phyloP scores from a whole-genome alignment of 2,888 invertebrate genomes.

The Catocala fraxini region DNA sequence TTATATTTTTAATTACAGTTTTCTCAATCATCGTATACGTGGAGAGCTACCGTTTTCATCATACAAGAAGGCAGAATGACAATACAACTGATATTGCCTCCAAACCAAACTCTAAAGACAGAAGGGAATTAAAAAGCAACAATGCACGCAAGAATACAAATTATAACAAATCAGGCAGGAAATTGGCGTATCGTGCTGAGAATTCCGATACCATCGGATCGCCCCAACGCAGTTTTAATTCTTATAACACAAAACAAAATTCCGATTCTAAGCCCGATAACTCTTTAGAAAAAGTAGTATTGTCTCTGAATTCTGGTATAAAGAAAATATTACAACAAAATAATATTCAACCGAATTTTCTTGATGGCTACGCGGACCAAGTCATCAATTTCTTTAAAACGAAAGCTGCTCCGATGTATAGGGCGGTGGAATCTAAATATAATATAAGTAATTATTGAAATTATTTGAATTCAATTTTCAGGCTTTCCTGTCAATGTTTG shows the following conservation, averaged over 20 bases:
- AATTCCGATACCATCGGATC: too few species aligned
- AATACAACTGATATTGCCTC: too few species aligned
- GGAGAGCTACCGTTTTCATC: neutral
- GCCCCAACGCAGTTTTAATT: too few species aligned
- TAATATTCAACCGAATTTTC: neutral
- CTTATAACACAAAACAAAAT: too few species aligned
- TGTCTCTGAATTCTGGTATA: constrained; percentile 26
- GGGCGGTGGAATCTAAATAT: constrained; percentile 6
- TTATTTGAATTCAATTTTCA: constrained; percentile 4
- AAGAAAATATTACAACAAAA: neutral
- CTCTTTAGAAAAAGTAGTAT: constrained; percentile 26
- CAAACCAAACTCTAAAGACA: too few species aligned
- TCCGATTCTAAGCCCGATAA: neutral
- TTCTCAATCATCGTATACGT: too few species aligned
- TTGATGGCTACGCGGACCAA: constrained; percentile 13
- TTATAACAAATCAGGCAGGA: too few species aligned
- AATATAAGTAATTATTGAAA: constrained; percentile 26
- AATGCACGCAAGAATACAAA: neutral
- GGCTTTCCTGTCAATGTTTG: too few species aligned
- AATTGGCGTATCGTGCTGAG: too few species aligned
- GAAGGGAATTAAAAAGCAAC: neutral
- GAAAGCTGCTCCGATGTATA: neutral
- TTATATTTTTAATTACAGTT: neutral
- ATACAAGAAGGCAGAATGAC: neutral
- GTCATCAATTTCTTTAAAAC: constrained; percentile 1